Evolutionary conservation across 2,797 vertebrate genomes (phyloP), one percentile per base, ranked within the genome.

Genomic region (Sebastes nivosus): DNA sequence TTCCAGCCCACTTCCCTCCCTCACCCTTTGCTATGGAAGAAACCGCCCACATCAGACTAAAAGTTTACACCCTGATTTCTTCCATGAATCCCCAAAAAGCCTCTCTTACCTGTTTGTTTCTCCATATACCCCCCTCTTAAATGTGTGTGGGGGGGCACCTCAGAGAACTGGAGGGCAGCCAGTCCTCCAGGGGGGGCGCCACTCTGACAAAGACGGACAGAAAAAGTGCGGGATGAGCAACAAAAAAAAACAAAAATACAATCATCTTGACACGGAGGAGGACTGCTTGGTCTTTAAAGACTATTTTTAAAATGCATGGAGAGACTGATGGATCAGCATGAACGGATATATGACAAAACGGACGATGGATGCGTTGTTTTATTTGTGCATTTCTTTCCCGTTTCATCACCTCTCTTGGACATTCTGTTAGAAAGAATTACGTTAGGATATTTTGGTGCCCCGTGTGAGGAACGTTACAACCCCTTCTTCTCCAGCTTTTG

Each of bases 11-110:
- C 68, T 59, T 25, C 34, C 77, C 52, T 60, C 36, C 69, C 60
- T 59, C 63, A 67, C 79, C 65, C 65, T 73, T 67, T 38, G 42
- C 55, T 24, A 14, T 72, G 82, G 82, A 88, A 85, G 81, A 83
- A 58, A 60, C 27, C 71, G 71, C 71, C 70, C 32, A 85, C 80
- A 74, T 80, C 64, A 25, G 79, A 90, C 83, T 80, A 36, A 78
- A 81, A 79, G 89, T 93, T 95, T 95, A 95, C 94, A 92, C 81
- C 81, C 76, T 75, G 59, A 72, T 82, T 75, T 87, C 83, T 82
- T 89, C 82, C 68, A 75, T n/a, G 12, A 65, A 74, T 63, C 70
- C 70, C 55, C 58, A 52, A 61, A 82, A 86, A 73, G 9, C 61
- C 65, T 63, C 24, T 64, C 9, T 68, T 65, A 32, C 77, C 70